Base-by-base conservation (phyloP, 2,888 invertebrate species). In the Oligia fasciuncula region DNA sequence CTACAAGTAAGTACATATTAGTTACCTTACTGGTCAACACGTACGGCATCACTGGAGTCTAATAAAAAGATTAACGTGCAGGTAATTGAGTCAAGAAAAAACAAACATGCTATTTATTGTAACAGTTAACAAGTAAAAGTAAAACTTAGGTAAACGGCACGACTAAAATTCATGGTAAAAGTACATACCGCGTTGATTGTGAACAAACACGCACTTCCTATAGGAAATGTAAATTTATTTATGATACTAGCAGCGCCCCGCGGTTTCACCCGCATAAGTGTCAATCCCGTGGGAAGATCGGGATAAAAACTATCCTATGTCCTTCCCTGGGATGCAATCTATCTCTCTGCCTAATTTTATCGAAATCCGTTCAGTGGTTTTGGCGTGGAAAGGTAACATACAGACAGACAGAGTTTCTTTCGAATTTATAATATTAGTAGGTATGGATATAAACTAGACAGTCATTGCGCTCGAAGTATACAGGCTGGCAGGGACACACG, bases 141-240 rank as follows among this genome's bases (percentile, higher is more conserved):
- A 63, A 76, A 73, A 69, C 62, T 77, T 43, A 60, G 46, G 63
- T 69, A 80, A 85, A 68, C 46, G 46, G 71, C 71, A 77, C 63
- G 23, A 69, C 40, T 65, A 77, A 65, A 67, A 87, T 66, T 72
- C 72, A 77, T 73, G 40, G 77, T 74, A 87, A 69, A 85, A 73
- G 65, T 73, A 72, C 43, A 43, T 46, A 43, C 40, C 67, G 14
- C 29, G 66, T 73, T 77, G 43, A 81, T 79, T 79, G 69, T 87
- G 80, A 71, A 86, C 73, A 84, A 79, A 80, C 88, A 88, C 73
- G 83, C 88, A 88, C 87, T 90, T 88, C 90, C 85, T 87, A 65
- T 80, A 87, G 83, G 87, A 88, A 91, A 83, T 77, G 86, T 87
- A 78, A 85, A 88, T 88, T 29, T 43, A 87, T 88, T 83, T 86